Base-by-base conservation (phyloP, 2,797 vertebrate species). In the Lepilemur septentrionalis region DNA sequence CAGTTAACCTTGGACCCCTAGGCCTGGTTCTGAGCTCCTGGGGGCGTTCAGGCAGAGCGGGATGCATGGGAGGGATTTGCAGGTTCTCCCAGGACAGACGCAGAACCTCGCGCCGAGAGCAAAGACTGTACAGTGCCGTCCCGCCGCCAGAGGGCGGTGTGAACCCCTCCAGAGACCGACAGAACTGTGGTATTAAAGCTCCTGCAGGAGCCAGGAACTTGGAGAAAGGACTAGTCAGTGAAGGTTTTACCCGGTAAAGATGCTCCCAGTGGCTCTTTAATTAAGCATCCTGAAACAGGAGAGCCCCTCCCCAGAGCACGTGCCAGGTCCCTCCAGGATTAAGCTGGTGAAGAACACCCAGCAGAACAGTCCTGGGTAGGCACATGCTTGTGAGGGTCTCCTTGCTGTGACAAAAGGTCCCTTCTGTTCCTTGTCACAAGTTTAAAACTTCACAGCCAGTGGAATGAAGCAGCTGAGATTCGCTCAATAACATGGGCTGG, bases 131-230 rank as follows among this genome's bases (percentile, higher is more conserved):
- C 2, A 13, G 3, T 8, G 11, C 63, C 28, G 11, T 38, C 38
- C 46, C 0, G 15, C 59, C 91, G 46, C 85, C 72, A 96, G 92
- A 43, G 85, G 72, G 76, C 94, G 90, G 43, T 90, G 57, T 80
- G 52, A 35, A 20, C 35, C 46, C 32, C 87, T 88, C 32, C 67
- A 55, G 76, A 50, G 48, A 9, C 9, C 2, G 7, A 46, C 84
- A n/a, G 50, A 59, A 32, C 35, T 25, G n/a, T 6, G 17, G 1
- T 32, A 3, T 15, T 50, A 32, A 86, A 75, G 48, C 52, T 50
- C 11, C 67, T 5, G 20, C 35, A 17, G 30, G 50, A 84, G 63
- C 17, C 4, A 20, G 55, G 7, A 55, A 10, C 52, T 22, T 7
- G 14, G 23, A 50, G 43, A 85, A 63, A 6, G n/a, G 75, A 43